Base-by-base conservation (phyloP, 2,888 invertebrate species). In the Lathronympha strigana region DNA sequence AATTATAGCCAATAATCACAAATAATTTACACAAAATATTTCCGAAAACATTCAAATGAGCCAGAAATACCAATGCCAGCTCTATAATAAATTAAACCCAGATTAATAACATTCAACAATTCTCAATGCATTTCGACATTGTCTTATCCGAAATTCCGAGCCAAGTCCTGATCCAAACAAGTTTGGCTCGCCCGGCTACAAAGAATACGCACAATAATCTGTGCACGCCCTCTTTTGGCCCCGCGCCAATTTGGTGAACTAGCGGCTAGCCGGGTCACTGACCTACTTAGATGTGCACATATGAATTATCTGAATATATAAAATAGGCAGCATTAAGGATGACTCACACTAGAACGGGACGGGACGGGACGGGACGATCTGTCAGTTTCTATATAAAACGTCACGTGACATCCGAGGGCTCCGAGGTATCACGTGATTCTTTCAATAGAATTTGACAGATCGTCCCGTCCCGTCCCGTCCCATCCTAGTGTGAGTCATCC, bases 121-220 rank as follows among this genome's bases (percentile, higher is more conserved):
- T 31, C 28, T 11, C 17, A 28, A 55, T 45, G 21, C 31, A 31
- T 57, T 45, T 28, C 21, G 17, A 13, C 31, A 45, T 25, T 28
- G 17, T 21, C 57, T 4, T 23, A 23, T 17, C 55, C 25, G 23
- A 40, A 57, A 28, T 19, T 36, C 36, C 23, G 8, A 47, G 54
- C 54, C 47, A 60, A 66, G 1, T 53, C 28, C n/a, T 45, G 23
- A 40, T 61, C 40, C 31, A 54, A 61, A 49, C 47, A 31, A 54
- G 28, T 53, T 57, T 64, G 64, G 51, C 60, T 45, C 11, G 40
- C 53, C 45, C 21, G 47, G 31, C 43, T 31, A 31, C 47, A 61
- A 66, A 58, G 21, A 40, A 21, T 40, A 66, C 66, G 60, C 66
- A 66, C 54, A 49, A 53, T 47, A 53, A 60, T 66, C 54, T 28